A percentile compares a stretch with the other conserved stretches of the same genome.
These are phyloP conservation scores for Microcebus griseorufus DNA, from an alignment of 2,113 vertebrate species.

Conservation along the genomic window DNA sequence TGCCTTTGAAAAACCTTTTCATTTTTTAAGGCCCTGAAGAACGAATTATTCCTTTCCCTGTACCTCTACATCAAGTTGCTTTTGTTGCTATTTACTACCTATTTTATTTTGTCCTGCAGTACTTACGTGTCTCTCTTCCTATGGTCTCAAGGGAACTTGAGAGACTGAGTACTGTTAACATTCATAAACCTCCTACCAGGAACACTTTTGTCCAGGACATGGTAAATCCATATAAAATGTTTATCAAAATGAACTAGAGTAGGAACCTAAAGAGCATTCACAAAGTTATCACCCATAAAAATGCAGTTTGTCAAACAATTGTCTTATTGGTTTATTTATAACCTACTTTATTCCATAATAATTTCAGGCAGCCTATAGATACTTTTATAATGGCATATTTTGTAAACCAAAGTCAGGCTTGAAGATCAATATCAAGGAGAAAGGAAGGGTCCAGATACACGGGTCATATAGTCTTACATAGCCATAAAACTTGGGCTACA, in stretches of 20 bases:
- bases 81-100: background rate
- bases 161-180: background rate
- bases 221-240: background rate
- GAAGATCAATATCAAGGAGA: background rate
- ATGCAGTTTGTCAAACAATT: background rate
- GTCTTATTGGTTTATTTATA: background rate
- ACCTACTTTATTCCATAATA: background rate
- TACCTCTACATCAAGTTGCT: background rate
- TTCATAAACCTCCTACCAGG: background rate
- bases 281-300: background rate
- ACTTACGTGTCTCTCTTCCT: conserved; percentile 28
- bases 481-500: background rate
- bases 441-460: background rate
- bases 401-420: background rate
- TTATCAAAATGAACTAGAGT: background rate
- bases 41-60: background rate
- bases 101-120: background rate
- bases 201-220: background rate
- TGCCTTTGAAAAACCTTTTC: background rate
- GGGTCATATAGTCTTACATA: background rate
- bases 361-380: background rate
- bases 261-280: background rate
- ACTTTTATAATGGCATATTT: background rate
- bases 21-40: background rate
- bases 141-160: background rate